Conservation (phyloP, 2,888 invertebrate species). For the Dorcus parallelipipedus region DNA sequence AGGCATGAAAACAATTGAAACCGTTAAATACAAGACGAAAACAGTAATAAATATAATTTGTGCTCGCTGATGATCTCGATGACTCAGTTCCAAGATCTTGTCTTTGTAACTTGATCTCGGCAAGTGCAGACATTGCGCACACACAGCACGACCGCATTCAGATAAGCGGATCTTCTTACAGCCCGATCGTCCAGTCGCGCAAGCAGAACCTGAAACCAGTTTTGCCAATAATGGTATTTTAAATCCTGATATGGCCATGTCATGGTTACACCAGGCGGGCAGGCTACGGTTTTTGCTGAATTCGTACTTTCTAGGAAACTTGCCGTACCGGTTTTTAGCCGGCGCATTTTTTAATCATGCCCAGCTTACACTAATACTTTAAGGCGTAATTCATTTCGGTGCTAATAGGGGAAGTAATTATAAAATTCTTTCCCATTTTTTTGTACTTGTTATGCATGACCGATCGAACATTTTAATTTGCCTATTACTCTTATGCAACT, state of each 20-base stretch:
- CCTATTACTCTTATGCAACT: too few relatives aligned
- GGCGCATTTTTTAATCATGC: neutral
- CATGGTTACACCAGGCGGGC: conserved; percentile 24
- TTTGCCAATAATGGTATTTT: conserved; percentile 31
- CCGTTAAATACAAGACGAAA: too few relatives aligned
- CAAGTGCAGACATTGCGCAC: conserved; percentile 15
- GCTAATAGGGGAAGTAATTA: too few relatives aligned
- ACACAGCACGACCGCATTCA: conserved; percentile 22
- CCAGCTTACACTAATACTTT: neutral
- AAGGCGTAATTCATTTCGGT: too few relatives aligned
- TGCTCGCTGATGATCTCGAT: conserved; percentile 1
- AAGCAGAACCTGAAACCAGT: conserved; percentile 23
- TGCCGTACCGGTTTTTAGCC: conserved; percentile 9
- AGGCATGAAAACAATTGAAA: too few relatives aligned
- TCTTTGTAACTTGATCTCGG: conserved; percentile 23
- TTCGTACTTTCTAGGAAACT: conserved; percentile 24
- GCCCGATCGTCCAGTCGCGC: conserved; percentile 17
- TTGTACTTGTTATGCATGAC: too few relatives aligned
- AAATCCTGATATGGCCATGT: conserved; percentile 32
- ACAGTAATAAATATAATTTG: neutral
- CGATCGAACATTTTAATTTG: too few relatives aligned
- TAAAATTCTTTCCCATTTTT: too few relatives aligned
- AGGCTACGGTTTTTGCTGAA: conserved; percentile 29
- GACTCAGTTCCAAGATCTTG: conserved; percentile 17
- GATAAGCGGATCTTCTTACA: conserved; percentile 24